Conservation (phyloP, 37 sponge, comb jelly and placozoan genomes). For the Chondrilla cf. caribensis region DNA sequence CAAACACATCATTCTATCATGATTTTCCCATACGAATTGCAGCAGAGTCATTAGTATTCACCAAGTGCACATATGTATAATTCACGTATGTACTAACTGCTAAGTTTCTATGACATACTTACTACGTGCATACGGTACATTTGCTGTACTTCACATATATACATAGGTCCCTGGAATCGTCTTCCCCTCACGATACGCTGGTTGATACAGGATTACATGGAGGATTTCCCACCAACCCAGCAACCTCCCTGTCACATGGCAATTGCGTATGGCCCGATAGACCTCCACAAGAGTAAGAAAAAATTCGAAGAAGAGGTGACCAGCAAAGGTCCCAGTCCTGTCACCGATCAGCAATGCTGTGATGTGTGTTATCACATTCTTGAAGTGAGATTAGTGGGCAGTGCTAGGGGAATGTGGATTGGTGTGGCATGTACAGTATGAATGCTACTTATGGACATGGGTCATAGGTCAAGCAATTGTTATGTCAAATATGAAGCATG, state of each 20-base stretch:
- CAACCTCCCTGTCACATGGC: conserved; percentile 86
- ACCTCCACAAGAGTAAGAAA: conserved; percentile 19
- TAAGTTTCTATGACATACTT: too few relatives aligned
- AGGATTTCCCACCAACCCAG: conserved; percentile 35
- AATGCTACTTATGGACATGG: too few relatives aligned
- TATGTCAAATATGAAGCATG: too few relatives aligned
- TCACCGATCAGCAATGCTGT: neutral
- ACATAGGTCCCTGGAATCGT: conserved; percentile 61
- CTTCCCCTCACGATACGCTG: conserved; percentile 71
- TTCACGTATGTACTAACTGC: too few relatives aligned
- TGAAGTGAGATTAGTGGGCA: neutral
- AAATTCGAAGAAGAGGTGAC: neutral
- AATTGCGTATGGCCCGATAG: conserved; percentile 64
- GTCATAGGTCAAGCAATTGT: too few relatives aligned
- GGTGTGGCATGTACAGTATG: neutral
- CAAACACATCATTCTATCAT: too few relatives aligned
- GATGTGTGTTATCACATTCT: neutral
- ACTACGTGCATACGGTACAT: too few relatives aligned
- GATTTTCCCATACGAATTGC: too few relatives aligned
- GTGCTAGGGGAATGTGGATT: neutral
- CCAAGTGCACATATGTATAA: too few relatives aligned
- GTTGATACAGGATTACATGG: conserved; percentile 58
- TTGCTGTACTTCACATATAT: too few relatives aligned
- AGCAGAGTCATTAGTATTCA: too few relatives aligned
- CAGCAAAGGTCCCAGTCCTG: too few relatives aligned